Evolutionary conservation across 1,140 invertebrate genomes (phyloP).

Genomic region (Drosophila burlai): DNA sequence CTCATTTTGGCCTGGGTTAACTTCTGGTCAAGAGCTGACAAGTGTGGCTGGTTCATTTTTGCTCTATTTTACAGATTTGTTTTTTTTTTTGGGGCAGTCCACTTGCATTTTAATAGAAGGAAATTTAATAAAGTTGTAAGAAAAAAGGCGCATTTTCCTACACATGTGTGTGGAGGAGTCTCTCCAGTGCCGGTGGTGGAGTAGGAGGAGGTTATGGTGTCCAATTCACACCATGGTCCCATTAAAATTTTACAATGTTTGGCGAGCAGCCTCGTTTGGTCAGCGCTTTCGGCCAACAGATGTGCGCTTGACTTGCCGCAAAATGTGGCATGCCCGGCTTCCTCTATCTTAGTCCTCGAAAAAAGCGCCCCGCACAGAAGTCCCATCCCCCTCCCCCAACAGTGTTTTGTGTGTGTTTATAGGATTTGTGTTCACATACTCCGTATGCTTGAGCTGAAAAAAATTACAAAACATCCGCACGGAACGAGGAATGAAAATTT

Average conservation of each 20-base stretch:
- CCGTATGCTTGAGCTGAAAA: slow-evolving; percentile 47
- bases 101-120: slow-evolving; percentile 54
- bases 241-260: slow-evolving; percentile 68
- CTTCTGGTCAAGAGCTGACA: slow-evolving; percentile 53
- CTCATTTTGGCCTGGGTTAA: slow-evolving; percentile 31
- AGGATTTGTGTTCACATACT: slow-evolving; percentile 67
- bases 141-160: slow-evolving; percentile 31
- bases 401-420: slow-evolving; percentile 44
- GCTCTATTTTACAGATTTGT: not conserved
- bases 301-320: slow-evolving; percentile 66
- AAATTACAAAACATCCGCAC: slow-evolving; percentile 54
- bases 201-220: slow-evolving; percentile 8
- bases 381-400: not conserved
- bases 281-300: slow-evolving; percentile 59
- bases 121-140: slow-evolving; percentile 57
- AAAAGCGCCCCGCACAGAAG: not conserved
- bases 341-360: slow-evolving; percentile 19
- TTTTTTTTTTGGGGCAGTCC: slow-evolving; percentile 19
- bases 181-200: not conserved
- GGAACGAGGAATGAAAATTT: slow-evolving; percentile 40
- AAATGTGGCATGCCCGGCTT: slow-evolving; percentile 41
- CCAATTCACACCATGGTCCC: slow-evolving; percentile 59
- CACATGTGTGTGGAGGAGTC: slow-evolving; percentile 6
- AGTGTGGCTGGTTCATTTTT: slow-evolving; percentile 22
- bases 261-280: slow-evolving; percentile 53